Conservation (phyloP, 2,797 vertebrate genomes). For the Monodelphis domestica region DNA sequence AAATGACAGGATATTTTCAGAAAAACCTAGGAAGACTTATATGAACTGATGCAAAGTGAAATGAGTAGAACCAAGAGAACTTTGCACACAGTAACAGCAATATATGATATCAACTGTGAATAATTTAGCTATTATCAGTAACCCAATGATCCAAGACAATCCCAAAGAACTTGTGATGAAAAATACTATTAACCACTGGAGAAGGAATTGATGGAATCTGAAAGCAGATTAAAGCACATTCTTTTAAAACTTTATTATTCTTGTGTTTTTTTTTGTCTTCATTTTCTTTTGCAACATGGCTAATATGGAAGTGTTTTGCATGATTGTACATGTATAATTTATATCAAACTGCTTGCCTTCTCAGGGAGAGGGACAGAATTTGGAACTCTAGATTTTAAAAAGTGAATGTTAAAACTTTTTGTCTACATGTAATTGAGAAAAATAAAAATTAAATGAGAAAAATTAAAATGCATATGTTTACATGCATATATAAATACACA, state of each 20-base stretch:
- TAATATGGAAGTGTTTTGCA: background rate
- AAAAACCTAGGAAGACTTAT: background rate
- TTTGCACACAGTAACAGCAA: background rate
- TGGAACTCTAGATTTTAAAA: background rate
- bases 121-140: background rate
- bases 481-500: background rate
- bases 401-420: background rate
- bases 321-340: background rate
- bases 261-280: background rate
- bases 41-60: background rate
- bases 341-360: background rate
- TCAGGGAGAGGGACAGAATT: background rate
- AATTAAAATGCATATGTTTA: background rate
- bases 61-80: background rate
- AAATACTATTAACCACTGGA: background rate
- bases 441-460: background rate
- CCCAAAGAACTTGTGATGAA: background rate
- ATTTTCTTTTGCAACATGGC: background rate
- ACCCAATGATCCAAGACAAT: background rate
- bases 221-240: background rate
- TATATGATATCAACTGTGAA: background rate
- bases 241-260: background rate
- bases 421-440: background rate
- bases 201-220: background rate
- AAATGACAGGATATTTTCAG: background rate